Evolutionary conservation across 2,888 invertebrate species (phyloP), one percentile per base, ranked within the genome.

Genomic region (Galeruca laticollis): DNA sequence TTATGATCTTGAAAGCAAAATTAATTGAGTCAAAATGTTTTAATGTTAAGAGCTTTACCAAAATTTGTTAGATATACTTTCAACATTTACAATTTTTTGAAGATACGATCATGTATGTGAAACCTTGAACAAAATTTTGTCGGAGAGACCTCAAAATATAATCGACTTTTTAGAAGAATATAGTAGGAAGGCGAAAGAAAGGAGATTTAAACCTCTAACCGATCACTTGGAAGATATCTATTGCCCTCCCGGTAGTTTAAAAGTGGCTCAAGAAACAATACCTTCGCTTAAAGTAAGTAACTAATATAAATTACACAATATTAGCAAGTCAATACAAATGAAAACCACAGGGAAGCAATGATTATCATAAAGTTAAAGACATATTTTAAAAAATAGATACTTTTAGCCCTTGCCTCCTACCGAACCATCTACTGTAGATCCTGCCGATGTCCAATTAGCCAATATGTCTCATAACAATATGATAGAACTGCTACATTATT

Each of bases 111-210:
- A 97, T 83, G 86, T 97, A 20, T 90, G 92, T 13, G 92, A 93
- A 76, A 87, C 95, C 6, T 87, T 97, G 8, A 91, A 92, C 71
- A 93, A 93, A 81, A 89, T 96, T 62, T 85, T 96, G 6, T 88
- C 92, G 9, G 93, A 95, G 80, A 88, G 92, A 57, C 96, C 96
- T 0, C 90, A 90, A 56, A 93, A 96, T 87, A 92, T 93, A 0
- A 90, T 93, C 35, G 95, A 96, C 79, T 90, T 92, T 78, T 93
- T 97, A 82, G 96, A 96, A 85, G 93, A 95, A 77, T 92, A 93
- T 81, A 96, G 96, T 75, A 89, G 91, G 82, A 91, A 91, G 82
- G 88, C 94, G 6, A 94, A 95, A 75, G 90, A 92, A 75, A 90
- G 92, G 81, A 90, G 92, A 80, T 91, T 90, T 79, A 88, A 87